Conservation (phyloP, 2,888 invertebrate genomes). For the Heliconius ismenius region DNA sequence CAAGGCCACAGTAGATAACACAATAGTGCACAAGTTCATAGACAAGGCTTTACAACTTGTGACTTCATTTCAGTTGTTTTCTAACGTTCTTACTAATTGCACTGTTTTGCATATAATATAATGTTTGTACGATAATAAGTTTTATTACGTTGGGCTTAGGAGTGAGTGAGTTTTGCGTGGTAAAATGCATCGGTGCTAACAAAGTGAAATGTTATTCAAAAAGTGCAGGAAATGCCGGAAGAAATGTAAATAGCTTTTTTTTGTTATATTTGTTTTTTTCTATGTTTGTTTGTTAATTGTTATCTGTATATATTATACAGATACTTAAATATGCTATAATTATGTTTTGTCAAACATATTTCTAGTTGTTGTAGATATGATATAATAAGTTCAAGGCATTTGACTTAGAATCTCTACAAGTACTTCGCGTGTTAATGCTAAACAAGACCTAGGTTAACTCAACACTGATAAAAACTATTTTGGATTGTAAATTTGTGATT, state of each 20-base stretch:
- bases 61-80: slow-evolving; percentile 36
- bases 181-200: slow-evolving; percentile 9
- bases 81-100: slow-evolving; percentile 25
- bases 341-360: not conserved
- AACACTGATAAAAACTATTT: not conserved
- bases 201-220: slow-evolving; percentile 63
- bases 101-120: slow-evolving; percentile 24
- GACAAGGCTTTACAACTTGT: slow-evolving; percentile 36
- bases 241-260: slow-evolving; percentile 62
- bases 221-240: slow-evolving; percentile 71
- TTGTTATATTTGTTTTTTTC: slow-evolving; percentile 25
- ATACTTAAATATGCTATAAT: not conserved
- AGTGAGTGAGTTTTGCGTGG: not conserved
- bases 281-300: not conserved
- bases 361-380: slow-evolving; percentile 3
- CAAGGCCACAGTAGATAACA: slow-evolving; percentile 32
- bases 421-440: slow-evolving; percentile 16
- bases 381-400: slow-evolving; percentile 15
- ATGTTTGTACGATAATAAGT: slow-evolving; percentile 16
- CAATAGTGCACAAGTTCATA: slow-evolving; percentile 44
- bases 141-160: slow-evolving; percentile 2
- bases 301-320: not conserved
- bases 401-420: slow-evolving; percentile 30
- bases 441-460: slow-evolving; percentile 12
- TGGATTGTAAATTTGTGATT: not conserved